A percentile compares a stretch with the other conserved stretches of the same genome.
phyloP scores from a whole-genome alignment of 2,888 invertebrate genomes.

The Orchestes rusci region DNA sequence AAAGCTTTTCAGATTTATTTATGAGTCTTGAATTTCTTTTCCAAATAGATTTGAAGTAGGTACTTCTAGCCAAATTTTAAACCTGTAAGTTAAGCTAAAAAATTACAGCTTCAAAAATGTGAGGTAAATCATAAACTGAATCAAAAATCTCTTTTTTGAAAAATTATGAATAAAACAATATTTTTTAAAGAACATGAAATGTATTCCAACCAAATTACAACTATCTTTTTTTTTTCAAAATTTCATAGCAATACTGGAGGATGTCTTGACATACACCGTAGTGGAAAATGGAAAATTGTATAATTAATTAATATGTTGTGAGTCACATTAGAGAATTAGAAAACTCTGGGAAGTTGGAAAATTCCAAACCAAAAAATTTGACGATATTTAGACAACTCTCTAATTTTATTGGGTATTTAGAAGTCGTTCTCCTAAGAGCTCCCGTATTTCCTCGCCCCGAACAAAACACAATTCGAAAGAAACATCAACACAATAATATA shows the following conservation, averaged over 20 bases:
- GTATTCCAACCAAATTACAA: not conserved
- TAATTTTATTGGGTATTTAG: constrained; percentile 25
- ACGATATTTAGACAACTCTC: constrained; percentile 23
- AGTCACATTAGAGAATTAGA: no score
- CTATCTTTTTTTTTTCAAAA: not conserved
- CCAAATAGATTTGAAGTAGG: no score
- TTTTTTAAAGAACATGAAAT: not conserved
- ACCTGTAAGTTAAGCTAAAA: no score
- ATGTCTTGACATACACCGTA: not conserved
- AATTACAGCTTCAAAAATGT: no score
- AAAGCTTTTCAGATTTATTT: no score
- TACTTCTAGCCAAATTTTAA: no score
- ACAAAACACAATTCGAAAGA: constrained; percentile 25
- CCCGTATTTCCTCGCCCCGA: constrained; percentile 21
- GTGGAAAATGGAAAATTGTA: no score
- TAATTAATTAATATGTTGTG: no score
- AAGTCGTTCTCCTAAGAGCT: constrained; percentile 24
- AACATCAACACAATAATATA: constrained; percentile 30
- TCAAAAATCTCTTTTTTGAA: not conserved
- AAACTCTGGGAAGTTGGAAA: no score
- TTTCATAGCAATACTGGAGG: not conserved
- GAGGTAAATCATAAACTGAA: no score
- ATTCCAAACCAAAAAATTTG: constrained; percentile 7
- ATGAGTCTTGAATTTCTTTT: no score
- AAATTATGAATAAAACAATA: not conserved